Percentiles rank a stretch among this genome's conserved stretches.
Conservation (phyloP, 2,113 vertebrate genomes). For the Seriola quinqueradiata region DNA sequence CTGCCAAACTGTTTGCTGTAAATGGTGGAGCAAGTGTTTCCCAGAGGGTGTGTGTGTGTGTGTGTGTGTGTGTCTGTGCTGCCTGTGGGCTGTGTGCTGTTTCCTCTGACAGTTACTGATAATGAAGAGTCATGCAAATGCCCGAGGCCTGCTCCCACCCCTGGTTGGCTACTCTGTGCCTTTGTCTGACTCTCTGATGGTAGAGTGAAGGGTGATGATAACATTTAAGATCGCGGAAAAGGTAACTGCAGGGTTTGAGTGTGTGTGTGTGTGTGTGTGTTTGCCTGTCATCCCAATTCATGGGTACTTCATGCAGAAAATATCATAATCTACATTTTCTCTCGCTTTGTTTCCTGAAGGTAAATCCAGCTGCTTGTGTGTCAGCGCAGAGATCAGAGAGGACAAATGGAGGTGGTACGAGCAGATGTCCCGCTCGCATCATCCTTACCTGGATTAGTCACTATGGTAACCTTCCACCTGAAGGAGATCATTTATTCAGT, state of each 20-base stretch:
- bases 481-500: constrained; percentile 79
- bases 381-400: constrained; percentile 47
- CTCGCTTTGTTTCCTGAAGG: constrained; percentile 1
- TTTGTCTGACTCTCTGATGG: constrained; percentile 4
- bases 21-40: constrained; percentile 45
- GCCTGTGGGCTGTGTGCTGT: constrained; percentile 77
- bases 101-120: constrained; percentile 81
- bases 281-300: constrained; percentile 34
- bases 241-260: too few species aligned
- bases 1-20: constrained; percentile 55
- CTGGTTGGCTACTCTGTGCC: constrained; percentile 17
- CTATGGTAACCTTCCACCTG: constrained; percentile 82
- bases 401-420: constrained; percentile 62
- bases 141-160: constrained; percentile 54
- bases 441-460: constrained; percentile 84
- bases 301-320: background rate
- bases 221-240: background rate
- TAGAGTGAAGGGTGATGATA: background rate
- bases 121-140: constrained; percentile 84
- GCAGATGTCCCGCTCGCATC: constrained; percentile 85
- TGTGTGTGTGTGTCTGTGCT: constrained; percentile 19
- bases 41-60: constrained; percentile 39
- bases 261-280: accelerated
- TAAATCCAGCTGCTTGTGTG: constrained; percentile 52
- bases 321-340: constrained; percentile 1